Conservation (phyloP, 2,888 invertebrate species). For the Agrochola circellaris region DNA sequence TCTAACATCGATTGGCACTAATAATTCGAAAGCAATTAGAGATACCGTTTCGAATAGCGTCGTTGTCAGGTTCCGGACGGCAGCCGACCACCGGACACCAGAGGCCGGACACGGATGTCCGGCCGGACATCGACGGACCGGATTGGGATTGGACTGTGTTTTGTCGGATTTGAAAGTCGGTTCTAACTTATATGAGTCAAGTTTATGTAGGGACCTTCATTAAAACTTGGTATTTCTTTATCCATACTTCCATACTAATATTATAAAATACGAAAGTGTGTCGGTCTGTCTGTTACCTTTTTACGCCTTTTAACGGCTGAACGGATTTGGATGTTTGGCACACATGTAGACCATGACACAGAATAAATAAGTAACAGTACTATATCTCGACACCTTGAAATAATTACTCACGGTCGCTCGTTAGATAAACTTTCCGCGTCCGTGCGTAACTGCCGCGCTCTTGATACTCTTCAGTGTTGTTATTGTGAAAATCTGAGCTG, state of each 20-base stretch:
- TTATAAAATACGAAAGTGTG: too few relatives aligned
- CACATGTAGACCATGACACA: too few relatives aligned
- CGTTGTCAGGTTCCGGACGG: conserved; percentile 13
- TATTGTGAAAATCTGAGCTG: too few relatives aligned
- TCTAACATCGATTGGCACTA: neutral
- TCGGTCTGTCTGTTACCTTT: too few relatives aligned
- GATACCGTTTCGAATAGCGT: conserved; percentile 2
- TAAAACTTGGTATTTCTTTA: neutral
- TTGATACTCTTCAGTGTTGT: too few relatives aligned
- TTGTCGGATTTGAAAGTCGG: neutral
- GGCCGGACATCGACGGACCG: conserved; percentile 31
- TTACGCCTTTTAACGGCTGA: too few relatives aligned
- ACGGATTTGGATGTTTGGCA: too few relatives aligned
- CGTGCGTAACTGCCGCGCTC: too few relatives aligned
- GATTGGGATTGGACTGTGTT: conserved; percentile 5
- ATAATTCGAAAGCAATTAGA: conserved; percentile 41
- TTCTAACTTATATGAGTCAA: conserved; percentile 2
- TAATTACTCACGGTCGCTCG: too few relatives aligned
- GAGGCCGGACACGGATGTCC: conserved; percentile 28
- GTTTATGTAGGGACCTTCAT: neutral
- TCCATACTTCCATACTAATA: neutral
- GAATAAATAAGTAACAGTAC: too few relatives aligned
- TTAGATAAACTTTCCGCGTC: too few relatives aligned
- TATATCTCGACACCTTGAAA: too few relatives aligned
- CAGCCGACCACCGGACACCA: conserved; percentile 13